Conservation (phyloP, 2,888 invertebrate genomes). For the Drosophila peninsularis region DNA sequence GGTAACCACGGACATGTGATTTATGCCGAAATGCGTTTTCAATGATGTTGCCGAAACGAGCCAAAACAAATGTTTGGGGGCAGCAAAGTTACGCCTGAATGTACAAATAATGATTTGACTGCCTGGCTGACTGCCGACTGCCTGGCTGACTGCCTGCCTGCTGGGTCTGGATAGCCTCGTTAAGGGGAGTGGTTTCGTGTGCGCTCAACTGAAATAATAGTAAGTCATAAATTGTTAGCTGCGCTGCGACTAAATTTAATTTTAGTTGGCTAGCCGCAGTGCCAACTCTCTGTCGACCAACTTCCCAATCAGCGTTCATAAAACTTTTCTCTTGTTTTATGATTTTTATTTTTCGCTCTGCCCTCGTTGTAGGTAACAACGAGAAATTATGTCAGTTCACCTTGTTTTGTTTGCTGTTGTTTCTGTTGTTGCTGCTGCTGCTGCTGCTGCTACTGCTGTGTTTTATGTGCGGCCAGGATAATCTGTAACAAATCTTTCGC, state of each 20-base stretch:
- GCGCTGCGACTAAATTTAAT: slow-evolving; percentile 69
- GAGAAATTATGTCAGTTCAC: slow-evolving; percentile 60
- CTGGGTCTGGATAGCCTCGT: neutral
- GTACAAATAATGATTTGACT: slow-evolving; percentile 63
- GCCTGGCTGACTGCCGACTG: neutral
- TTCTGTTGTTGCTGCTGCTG: slow-evolving; percentile 9
- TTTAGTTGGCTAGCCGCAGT: slow-evolving; percentile 65
- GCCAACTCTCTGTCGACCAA: slow-evolving; percentile 50
- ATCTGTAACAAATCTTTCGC: slow-evolving; percentile 76
- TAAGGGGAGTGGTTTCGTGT: slow-evolving; percentile 30
- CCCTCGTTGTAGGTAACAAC: slow-evolving; percentile 50
- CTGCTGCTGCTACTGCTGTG: slow-evolving; percentile 27
- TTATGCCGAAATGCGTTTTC: slow-evolving; percentile 68
- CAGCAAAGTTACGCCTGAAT: slow-evolving; percentile 40
- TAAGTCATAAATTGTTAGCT: slow-evolving; percentile 71
- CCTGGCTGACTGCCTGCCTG: neutral
- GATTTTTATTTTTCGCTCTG: slow-evolving; percentile 13
- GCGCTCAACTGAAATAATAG: slow-evolving; percentile 73
- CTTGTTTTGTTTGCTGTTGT: slow-evolving; percentile 25
- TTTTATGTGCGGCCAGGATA: slow-evolving; percentile 60
- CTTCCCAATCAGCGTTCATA: slow-evolving; percentile 56
- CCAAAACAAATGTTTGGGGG: slow-evolving; percentile 25
- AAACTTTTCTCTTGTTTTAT: slow-evolving; percentile 47
- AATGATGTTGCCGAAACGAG: slow-evolving; percentile 49
- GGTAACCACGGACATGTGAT: slow-evolving; percentile 48